Evolutionary conservation across 2,113 vertebrate genomes (phyloP).

Genomic region (Brachyhypopomus gauderio): DNA sequence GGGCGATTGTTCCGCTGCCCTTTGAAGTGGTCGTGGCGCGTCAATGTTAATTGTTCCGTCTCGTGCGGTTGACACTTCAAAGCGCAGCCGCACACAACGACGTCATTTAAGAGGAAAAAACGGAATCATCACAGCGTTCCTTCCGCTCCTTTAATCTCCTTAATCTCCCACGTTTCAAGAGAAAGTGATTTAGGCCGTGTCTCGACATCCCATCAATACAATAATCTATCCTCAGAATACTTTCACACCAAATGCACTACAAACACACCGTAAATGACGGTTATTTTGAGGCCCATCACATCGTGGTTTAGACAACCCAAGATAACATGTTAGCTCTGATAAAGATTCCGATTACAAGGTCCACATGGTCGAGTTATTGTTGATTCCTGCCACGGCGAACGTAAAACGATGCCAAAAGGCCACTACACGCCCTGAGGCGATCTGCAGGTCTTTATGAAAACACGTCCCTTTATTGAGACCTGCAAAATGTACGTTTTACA

Average conservation of each 20-base stretch:
- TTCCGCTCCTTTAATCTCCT: not conserved
- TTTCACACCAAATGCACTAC: not conserved
- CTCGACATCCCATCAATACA: not conserved
- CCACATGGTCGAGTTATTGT: constrained; percentile 35
- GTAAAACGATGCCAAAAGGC: constrained; percentile 5
- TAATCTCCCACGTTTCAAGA: not conserved
- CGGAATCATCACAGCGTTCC: no score
- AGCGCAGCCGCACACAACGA: not conserved
- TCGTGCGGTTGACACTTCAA: not conserved
- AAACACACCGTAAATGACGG: not conserved
- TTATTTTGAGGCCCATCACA: not conserved
- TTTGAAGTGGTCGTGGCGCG: constrained; percentile 9
- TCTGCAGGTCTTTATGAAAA: not conserved
- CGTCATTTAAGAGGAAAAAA: not conserved
- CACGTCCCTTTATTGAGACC: not conserved
- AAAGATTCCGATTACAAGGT: not conserved
- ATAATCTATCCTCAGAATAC: not conserved
- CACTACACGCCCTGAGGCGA: constrained; percentile 27
- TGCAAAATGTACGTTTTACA: not conserved
- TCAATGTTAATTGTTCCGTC: constrained; percentile 6
- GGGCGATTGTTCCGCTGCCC: not conserved
- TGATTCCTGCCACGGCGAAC: constrained; percentile 3
- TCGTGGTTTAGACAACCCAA: not conserved
- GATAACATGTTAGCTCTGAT: constrained; percentile 36
- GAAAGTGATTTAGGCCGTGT: not conserved